phyloP scores from a whole-genome alignment of 2,797 vertebrate species.

The Cetoscarus ocellatus region DNA sequence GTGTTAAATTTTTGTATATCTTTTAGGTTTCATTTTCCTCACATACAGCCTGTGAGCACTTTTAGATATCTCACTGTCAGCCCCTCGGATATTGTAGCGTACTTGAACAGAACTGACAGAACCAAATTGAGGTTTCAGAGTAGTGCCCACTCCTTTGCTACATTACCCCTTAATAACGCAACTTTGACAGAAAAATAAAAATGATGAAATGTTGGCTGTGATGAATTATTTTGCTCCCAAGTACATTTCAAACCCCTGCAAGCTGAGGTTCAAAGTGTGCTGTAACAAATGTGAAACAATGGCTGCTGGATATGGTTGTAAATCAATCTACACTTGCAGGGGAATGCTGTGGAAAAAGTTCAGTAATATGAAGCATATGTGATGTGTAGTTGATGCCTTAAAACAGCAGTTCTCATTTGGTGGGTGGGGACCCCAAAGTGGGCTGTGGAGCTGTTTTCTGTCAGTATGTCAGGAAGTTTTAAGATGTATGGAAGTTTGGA shows the following conservation, averaged over 20 bases:
- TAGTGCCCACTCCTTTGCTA: constrained; percentile 28
- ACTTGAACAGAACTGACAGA: constrained; percentile 31
- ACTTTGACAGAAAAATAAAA: constrained; percentile 68
- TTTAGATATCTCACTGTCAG: constrained; percentile 18
- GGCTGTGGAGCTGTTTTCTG: too few relatives aligned
- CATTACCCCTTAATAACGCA: constrained; percentile 57
- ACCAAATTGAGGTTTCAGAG: constrained; percentile 24
- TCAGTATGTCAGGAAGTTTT: too few relatives aligned
- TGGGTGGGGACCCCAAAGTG: too few relatives aligned
- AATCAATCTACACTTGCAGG: constrained; percentile 62
- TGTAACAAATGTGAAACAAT: constrained; percentile 62
- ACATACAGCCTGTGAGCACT: constrained; percentile 27
- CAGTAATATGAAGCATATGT: constrained; percentile 60
- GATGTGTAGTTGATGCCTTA: constrained; percentile 43
- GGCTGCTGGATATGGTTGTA: constrained; percentile 52
- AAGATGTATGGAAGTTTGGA: too few relatives aligned
- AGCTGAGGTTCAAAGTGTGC: constrained; percentile 49
- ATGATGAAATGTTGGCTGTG: constrained; percentile 59
- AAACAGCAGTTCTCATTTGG: constrained; percentile 16
- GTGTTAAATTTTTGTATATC: constrained; percentile 29
- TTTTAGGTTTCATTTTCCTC: constrained; percentile 41
- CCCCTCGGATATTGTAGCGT: constrained; percentile 18
- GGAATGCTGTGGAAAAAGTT: constrained; percentile 50
- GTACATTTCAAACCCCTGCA: constrained; percentile 43
- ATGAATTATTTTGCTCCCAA: constrained; percentile 56